phyloP scores from a whole-genome alignment of 2,888 invertebrate species.

The Archaeoteleia sp. region DNA sequence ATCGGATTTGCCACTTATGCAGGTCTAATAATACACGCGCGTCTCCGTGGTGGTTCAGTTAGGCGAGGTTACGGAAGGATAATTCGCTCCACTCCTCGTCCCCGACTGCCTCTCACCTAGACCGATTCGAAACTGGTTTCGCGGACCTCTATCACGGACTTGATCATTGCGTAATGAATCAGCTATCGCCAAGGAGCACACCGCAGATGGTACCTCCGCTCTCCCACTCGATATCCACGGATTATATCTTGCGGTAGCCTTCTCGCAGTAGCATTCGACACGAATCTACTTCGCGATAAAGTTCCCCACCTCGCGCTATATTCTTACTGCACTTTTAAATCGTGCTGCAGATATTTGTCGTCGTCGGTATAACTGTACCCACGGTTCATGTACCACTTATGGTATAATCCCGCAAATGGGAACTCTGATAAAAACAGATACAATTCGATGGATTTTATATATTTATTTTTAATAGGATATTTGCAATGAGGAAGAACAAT shows the following conservation, averaged over 20 bases:
- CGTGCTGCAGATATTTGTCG: slow-evolving; percentile 3
- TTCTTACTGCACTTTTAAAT: slow-evolving; percentile 7
- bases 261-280: slow-evolving; percentile 55
- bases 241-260: slow-evolving; percentile 46
- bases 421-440: no score
- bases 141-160: slow-evolving; percentile 63
- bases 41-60: slow-evolving; percentile 58
- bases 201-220: slow-evolving; percentile 49
- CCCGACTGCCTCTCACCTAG: slow-evolving; percentile 48
- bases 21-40: slow-evolving; percentile 48
- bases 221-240: slow-evolving; percentile 20
- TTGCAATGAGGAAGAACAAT: no score
- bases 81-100: slow-evolving; percentile 60
- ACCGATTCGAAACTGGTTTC: slow-evolving; percentile 67
- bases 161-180: slow-evolving; percentile 68
- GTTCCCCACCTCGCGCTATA: slow-evolving; percentile 20
- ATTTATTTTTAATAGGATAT: no score
- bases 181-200: slow-evolving; percentile 56
- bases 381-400: no score
- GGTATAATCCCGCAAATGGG: no score
- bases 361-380: slow-evolving; percentile 7
- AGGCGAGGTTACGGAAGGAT: slow-evolving; percentile 71
- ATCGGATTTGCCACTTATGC: slow-evolving; percentile 46
- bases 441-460: no score
- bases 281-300: slow-evolving; percentile 59